Evolutionary conservation across 2,888 invertebrate genomes (phyloP).

Genomic region (Linnaemya vulpina): DNA sequence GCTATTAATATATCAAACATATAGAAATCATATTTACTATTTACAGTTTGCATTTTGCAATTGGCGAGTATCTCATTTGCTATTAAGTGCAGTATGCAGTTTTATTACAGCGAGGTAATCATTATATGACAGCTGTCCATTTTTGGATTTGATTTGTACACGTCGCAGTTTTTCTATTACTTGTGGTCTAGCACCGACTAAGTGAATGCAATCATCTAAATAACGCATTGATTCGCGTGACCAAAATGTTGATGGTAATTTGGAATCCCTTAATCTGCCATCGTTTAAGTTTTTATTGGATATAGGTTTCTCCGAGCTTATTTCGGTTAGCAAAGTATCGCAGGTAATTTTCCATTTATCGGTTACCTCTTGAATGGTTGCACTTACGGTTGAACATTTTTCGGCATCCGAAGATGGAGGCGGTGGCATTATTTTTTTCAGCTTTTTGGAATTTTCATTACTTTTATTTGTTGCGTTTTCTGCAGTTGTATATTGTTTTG

Average conservation of each 20-base stretch:
- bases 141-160: constrained; percentile 78
- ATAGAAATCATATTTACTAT: constrained; percentile 56
- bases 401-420: constrained; percentile 58
- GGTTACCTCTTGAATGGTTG: constrained; percentile 48
- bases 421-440: constrained; percentile 45
- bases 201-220: constrained; percentile 76
- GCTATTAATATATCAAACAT: neutral
- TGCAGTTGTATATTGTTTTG: constrained; percentile 5
- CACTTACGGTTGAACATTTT: constrained; percentile 50
- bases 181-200: constrained; percentile 69
- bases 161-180: constrained; percentile 76
- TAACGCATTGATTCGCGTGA: constrained; percentile 81
- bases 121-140: constrained; percentile 80
- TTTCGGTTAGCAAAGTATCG: constrained; percentile 62
- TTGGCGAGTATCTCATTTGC: constrained; percentile 66
- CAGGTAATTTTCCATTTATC: constrained; percentile 62
- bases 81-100: constrained; percentile 77
- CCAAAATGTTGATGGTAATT: constrained; percentile 79
- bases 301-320: constrained; percentile 36
- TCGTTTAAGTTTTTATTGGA: constrained; percentile 70
- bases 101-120: constrained; percentile 80
- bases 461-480: neutral
- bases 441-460: constrained; percentile 43
- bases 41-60: constrained; percentile 15
- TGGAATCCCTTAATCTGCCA: constrained; percentile 44